These are phyloP conservation scores for Corapipo altera DNA, from an alignment of 2,113 vertebrate species.

Conservation along the genomic window DNA sequence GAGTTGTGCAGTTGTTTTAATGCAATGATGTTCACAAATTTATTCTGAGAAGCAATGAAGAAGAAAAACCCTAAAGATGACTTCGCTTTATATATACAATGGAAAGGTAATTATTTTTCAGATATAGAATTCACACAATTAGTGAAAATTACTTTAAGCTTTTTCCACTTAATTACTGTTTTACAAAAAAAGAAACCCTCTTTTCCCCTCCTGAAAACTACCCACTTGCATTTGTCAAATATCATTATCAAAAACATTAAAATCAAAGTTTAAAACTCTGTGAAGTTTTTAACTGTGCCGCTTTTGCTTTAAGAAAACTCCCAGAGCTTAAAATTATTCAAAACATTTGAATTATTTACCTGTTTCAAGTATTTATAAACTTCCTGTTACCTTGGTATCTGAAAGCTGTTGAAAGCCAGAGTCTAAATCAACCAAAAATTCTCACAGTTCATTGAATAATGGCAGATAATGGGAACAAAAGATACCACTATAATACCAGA, in stretches of 20 bases:
- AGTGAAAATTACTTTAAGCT: not conserved
- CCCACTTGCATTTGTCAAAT: not conserved
- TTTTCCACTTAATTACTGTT: not conserved
- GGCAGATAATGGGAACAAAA: not conserved
- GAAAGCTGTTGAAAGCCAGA: not conserved
- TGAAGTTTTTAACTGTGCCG: not conserved
- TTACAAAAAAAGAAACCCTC: not conserved
- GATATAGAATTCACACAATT: not conserved
- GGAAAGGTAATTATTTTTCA: not conserved
- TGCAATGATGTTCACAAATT: not conserved
- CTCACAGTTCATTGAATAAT: not conserved
- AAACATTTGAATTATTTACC: not conserved
- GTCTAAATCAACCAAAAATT: not conserved
- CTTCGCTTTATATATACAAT: not conserved
- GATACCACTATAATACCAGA: not conserved
- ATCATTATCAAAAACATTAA: not conserved
- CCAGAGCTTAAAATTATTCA: rapidly evolving
- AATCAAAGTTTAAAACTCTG: not conserved
- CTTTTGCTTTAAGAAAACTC: not conserved
- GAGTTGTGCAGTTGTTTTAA: not conserved
- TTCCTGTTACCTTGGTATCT: not conserved
- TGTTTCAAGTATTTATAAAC: not conserved
- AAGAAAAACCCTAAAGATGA: not conserved
- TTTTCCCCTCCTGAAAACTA: not conserved
- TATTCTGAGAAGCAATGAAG: not conserved